Base-by-base conservation (phyloP, 2,113 vertebrate species). In the Cryptotis parvus region DNA sequence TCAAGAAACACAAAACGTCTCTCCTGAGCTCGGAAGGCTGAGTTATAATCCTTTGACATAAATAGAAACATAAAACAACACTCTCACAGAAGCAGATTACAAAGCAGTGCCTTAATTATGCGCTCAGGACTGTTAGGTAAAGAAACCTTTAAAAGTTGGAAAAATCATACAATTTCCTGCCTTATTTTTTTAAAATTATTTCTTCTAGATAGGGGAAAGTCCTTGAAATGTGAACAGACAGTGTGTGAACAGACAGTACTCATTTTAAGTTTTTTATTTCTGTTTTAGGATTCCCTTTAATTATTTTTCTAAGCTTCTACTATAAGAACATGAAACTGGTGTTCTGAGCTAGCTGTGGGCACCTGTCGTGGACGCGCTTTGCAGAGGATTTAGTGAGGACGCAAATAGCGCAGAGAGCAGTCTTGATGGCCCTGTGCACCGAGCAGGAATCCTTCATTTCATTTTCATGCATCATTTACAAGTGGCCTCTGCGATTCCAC, bases 381-480 rank as follows among this genome's bases (percentile, higher is more conserved):
- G 41, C 45, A 2, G 18, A 9, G 8, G 4, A 1, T 37, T n/a
- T 6, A 33, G 1, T 15, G 14, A 41, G 6, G 49, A 24, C 16
- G 66, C 16, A 8, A n/a, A 8, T 33, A 14, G 18, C 15, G 1
- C 20, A 79, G 2, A 20, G 12, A 63, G 37, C 12, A 63, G 45
- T 14, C 33, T 4, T 9, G 14, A 65, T 39, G 9, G 4, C 24
- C 9, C 4, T 39, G 31, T 22, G 26, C 29, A 81, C 15, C 0
- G 4, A 41, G 52, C 14, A 15, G 16, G 52, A 69, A 61, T 66
- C 91, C 91, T 81, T 49, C 79, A 45, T 65, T 76, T 93, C 22
- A 9, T 92, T 96, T 95, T 94, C 79, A 91, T 85, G 93, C 65
- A 79, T 92, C 27, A 2, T 31, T 95, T 95, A 63, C 43, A 84